Conservation (phyloP, 1,140 invertebrate species). For the Argopecten irradians region DNA sequence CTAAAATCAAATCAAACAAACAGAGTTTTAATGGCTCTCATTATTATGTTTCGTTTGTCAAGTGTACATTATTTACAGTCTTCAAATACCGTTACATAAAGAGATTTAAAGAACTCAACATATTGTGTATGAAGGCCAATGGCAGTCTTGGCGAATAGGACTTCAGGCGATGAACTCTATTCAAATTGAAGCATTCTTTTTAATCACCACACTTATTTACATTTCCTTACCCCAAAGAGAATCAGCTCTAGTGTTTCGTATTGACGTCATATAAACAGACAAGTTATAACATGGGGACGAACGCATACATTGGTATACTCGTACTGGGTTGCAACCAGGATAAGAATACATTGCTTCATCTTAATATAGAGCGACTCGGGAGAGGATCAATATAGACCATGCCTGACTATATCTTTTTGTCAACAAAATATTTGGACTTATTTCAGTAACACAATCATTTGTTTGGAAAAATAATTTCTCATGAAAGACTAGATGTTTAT, state of each 20-base stretch:
- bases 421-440: too few species aligned
- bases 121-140: not conserved
- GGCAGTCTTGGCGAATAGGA: not conserved
- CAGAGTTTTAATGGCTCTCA: not conserved
- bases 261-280: not conserved
- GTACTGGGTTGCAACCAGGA: not conserved
- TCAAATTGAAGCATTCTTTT: not conserved
- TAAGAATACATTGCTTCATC: not conserved
- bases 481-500: too few species aligned
- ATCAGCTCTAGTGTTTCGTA: not conserved
- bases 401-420: too few species aligned
- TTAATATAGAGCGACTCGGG: not conserved
- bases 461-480: not conserved
- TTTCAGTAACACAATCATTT: not conserved
- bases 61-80: not conserved
- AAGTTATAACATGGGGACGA: not conserved
- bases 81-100: constrained; percentile 5
- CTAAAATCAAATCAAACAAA: not conserved
- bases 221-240: not conserved
- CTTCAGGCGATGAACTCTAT: not conserved
- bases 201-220: not conserved
- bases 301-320: not conserved
- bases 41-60: constrained; percentile 18
- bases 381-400: too few species aligned
- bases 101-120: not conserved